Evolutionary conservation across 2,888 invertebrate species (phyloP).

Genomic region (Idaea dimidiata): DNA sequence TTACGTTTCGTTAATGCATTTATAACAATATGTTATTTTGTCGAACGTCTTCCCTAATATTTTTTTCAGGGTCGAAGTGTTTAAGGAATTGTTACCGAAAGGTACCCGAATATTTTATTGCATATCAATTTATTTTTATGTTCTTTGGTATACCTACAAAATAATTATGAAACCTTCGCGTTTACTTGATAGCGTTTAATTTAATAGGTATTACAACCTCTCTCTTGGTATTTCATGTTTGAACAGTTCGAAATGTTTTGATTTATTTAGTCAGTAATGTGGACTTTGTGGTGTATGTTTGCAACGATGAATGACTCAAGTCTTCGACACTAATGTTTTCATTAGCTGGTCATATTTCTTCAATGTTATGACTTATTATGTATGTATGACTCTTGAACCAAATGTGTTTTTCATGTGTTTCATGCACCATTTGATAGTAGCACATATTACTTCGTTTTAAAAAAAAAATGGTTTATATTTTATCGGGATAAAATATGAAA

Average conservation of each 20-base stretch:
- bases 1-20: constrained; percentile 41
- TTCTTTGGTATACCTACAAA: neutral
- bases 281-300: neutral
- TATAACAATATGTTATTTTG: constrained; percentile 13
- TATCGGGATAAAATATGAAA: no score
- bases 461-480: no score
- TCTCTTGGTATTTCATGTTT: neutral
- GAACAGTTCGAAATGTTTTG: neutral
- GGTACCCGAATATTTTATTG: neutral
- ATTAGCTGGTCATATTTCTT: constrained; percentile 15
- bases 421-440: neutral
- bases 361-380: constrained; percentile 17
- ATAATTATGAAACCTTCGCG: neutral
- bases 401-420: constrained; percentile 3
- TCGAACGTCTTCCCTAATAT: constrained; percentile 12
- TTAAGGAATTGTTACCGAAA: neutral
- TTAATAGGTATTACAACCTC: neutral
- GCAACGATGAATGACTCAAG: neutral
- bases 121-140: neutral
- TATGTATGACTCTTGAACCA: constrained; percentile 9
- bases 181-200: neutral
- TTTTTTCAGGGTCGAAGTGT: constrained; percentile 11
- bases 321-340: constrained; percentile 18
- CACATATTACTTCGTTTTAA: no score
- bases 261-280: neutral